These are phyloP conservation scores for Anser cygnoides DNA, from an alignment of 2,113 vertebrate species.

Conservation along the genomic window DNA sequence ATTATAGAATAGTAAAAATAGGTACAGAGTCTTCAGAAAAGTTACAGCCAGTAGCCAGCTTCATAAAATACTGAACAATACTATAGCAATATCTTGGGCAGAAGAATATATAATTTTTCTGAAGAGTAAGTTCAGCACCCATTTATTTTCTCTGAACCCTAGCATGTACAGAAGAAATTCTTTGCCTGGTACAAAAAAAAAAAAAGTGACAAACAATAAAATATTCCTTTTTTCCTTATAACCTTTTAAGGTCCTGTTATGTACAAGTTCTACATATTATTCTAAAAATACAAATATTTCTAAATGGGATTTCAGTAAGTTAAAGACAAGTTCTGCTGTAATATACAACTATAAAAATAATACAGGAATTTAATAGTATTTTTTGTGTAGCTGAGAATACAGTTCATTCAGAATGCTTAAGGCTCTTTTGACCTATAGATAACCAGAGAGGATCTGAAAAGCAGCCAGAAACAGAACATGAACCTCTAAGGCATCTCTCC, in stretches of 20 bases:
- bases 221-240: not conserved
- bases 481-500: not conserved
- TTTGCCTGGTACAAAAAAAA: not conserved
- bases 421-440: not conserved
- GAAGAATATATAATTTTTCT: not conserved
- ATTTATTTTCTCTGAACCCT: not conserved
- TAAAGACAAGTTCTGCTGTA: not conserved
- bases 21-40: not conserved
- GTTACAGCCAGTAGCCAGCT: not conserved
- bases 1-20: not conserved
- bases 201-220: not conserved
- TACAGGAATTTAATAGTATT: not conserved
- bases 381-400: not conserved
- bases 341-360: not conserved
- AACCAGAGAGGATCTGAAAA: slow-evolving; percentile 14
- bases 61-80: not conserved
- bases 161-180: not conserved
- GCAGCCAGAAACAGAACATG: not conserved
- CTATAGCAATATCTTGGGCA: not conserved
- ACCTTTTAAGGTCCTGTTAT: not conserved
- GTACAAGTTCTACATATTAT: not conserved
- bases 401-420: not conserved
- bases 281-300: not conserved
- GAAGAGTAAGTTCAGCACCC: not conserved
- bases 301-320: not conserved